phyloP scores from a whole-genome alignment of 2,113 vertebrate species.

The Pithys albifrons region DNA sequence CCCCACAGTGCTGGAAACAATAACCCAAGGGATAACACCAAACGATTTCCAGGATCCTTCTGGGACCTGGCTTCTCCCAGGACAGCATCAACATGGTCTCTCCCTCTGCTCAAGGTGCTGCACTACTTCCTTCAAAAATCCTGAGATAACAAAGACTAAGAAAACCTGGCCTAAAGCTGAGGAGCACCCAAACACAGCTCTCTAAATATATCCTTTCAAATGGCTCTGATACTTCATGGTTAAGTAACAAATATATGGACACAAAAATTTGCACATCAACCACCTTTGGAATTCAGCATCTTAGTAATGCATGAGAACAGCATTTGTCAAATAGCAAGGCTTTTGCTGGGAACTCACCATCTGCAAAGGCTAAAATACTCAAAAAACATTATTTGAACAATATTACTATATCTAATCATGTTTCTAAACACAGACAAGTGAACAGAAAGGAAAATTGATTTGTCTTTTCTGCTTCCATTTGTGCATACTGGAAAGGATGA shows the following conservation, averaged over 20 bases:
- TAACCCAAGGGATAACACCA: neutral
- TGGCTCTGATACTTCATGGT: neutral
- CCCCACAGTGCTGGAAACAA: neutral
- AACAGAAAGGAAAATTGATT: neutral
- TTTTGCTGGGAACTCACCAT: neutral
- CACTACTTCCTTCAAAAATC: neutral
- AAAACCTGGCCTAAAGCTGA: neutral
- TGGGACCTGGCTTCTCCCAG: neutral
- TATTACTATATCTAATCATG: neutral
- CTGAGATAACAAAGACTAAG: neutral
- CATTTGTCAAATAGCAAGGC: neutral
- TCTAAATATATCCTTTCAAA: neutral
- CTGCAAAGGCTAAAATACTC: neutral
- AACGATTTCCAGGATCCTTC: neutral
- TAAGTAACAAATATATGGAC: neutral
- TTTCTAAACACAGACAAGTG: neutral
- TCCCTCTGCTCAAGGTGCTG: neutral
- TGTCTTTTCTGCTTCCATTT: neutral
- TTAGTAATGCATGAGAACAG: neutral
- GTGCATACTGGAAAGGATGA: accelerated
- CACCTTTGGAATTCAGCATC: neutral
- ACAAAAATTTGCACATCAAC: neutral
- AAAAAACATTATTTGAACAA: neutral
- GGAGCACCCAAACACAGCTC: neutral
- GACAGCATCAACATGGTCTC: neutral